Conservation (phyloP, 2,113 vertebrate genomes). For the Pangasianodon gigas region DNA sequence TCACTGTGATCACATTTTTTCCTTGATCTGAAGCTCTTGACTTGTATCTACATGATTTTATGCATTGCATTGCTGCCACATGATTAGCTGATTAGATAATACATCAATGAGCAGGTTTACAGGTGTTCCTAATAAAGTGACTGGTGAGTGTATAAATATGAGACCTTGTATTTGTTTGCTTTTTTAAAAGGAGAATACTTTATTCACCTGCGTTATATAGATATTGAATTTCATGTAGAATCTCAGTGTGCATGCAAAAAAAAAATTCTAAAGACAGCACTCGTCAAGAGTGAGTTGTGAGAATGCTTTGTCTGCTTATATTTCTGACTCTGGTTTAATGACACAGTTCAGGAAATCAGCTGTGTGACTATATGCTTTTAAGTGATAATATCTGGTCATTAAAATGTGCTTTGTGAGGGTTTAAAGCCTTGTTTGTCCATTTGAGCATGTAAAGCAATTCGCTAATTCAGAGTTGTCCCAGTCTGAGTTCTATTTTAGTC, state of each 20-base stretch:
- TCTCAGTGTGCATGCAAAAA: not conserved
- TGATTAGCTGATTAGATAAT: not conserved
- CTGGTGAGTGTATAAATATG: not conserved
- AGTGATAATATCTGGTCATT: not conserved
- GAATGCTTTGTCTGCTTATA: constrained; percentile 34
- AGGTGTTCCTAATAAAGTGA: not conserved
- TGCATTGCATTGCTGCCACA: not conserved
- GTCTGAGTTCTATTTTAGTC: constrained; percentile 7
- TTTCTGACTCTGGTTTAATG: not conserved
- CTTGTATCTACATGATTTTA: not conserved
- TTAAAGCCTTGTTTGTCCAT: not conserved
- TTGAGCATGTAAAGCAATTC: not conserved
- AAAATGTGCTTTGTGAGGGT: not conserved
- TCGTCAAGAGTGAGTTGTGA: not conserved
- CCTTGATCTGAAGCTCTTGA: not conserved
- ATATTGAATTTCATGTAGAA: constrained; percentile 1
- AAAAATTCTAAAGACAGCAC: constrained; percentile 20
- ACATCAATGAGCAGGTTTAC: not conserved
- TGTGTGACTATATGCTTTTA: not conserved
- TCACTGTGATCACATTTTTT: not conserved
- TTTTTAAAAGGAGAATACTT: not conserved
- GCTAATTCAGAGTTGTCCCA: not conserved
- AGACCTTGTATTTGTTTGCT: not conserved
- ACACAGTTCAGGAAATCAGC: not conserved
- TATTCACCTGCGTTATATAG: constrained; percentile 8